Evolutionary conservation across 2,797 vertebrate genomes (phyloP), one percentile per base, ranked within the genome.

Genomic region (Gymnothorax reevesii): DNA sequence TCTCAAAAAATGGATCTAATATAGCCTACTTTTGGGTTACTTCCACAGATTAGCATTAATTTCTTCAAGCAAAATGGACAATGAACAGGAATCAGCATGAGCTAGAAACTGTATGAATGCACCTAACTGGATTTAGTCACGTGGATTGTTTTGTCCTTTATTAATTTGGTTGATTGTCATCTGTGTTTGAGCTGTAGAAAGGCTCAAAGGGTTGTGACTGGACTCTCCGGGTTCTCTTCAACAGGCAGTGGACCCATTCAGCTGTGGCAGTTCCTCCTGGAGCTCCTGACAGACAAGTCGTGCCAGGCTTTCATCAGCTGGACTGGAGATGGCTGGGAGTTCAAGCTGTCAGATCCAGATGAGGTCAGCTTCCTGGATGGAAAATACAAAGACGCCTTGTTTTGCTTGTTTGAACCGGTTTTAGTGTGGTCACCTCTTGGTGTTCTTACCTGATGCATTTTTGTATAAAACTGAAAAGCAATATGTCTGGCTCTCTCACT

Each of bases 261-360:
- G 89, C 97, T 99, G 93, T 99, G 99, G 99, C 99, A 99, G 94
- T 99, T 99, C 93, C 96, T 99, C 86, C 94, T 99, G 95, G 98
- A 99, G 92, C 96, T 99, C 90, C 96, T 99, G 92, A 99, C 99
- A 85, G 99, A 99, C 96, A 99, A 99, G 93, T 99, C 99, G 85
- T 99, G 99, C 92, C 99, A 99, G 95, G 97, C 99, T 91, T 99
- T 99, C 94, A 99, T 99, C 96, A 99, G 99, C 95, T 99, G 99
- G 99, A 99, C 99, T 17, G 99, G 99, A n/a, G 98, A 99, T 33
- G 99, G 99, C 94, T 99, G 99, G 99, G 99, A 99, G 93, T 99
- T 99, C 95, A 99, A 99, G 91, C 98, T 99, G 33, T 99, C 99
- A 0, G 99, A 99, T 95, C 99, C 99, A 79, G 99, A 99, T 2